Evolutionary conservation across 1,140 invertebrate species (phyloP), one percentile per base, ranked within the genome.

Genomic region (Drosophila micromelanica): DNA sequence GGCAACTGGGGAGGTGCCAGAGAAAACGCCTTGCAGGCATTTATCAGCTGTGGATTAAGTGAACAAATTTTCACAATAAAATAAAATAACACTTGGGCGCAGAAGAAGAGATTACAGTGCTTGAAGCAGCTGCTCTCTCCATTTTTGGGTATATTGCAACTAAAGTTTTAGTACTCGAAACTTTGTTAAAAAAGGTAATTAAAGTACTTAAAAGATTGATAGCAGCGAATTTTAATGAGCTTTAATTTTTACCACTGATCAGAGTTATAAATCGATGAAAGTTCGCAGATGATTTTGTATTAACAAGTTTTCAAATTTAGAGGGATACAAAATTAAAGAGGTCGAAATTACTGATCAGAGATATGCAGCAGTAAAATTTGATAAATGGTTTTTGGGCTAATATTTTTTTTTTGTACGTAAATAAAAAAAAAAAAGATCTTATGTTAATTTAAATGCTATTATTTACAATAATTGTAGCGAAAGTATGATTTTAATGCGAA

Each of bases 1-100:
- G 8, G 51, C 27, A 43, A 49, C 20, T 30, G 57, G 52, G 61
- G 30, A 57, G 68, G 43, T 56, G 61, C 23, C 61, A 27, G 51
- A 86, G 64, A 59, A 57, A 67, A 80, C 80, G 77, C 73, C 80
- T 48, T 23, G 48, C 51, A 45, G 73, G 62, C 76, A 27, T 71
- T 38, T 71, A 64, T 30, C 35, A 40, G 54, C 76, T 60, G 67
- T 30, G 49, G 37, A 76, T 76, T 63, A 80, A 60, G 45, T 51
- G 42, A 63, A 73, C 67, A 80, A 64, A 76, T 76, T 69, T 60
- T 42, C 35, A 43, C 9, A 6, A 38, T 49, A 62, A 49, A 49
- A 48, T 3, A 17, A 6, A 37, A 1, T 13, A 2, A 15, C 40
- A 20, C n/a, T 15, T 27, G 11, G 45, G 5, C n/a, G 5, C 32